A percentile compares a stretch with the other conserved stretches of the same genome.
Evolutionary conservation across 2,797 vertebrate species (phyloP).

Genomic region (Alectoris magna): DNA sequence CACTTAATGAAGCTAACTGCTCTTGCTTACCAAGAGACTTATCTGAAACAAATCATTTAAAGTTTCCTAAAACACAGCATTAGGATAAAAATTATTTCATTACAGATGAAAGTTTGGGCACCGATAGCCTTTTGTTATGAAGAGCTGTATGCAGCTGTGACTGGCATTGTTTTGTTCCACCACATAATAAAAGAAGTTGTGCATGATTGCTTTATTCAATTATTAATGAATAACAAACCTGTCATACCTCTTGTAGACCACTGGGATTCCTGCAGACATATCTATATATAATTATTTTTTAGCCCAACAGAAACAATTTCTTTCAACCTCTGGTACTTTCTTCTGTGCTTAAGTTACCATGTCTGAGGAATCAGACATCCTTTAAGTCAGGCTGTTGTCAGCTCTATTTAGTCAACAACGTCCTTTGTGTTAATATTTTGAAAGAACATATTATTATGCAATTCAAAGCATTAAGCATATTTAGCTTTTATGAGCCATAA

Average conservation of each 20-base stretch:
- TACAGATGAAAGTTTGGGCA: background rate
- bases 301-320: constrained; percentile 1
- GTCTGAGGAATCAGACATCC: background rate
- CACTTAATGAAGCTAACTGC: constrained; percentile 11
- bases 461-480: background rate
- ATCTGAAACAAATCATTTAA: background rate
- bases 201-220: constrained; percentile 38
- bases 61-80: background rate
- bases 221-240: constrained; percentile 46
- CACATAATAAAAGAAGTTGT: constrained; percentile 5
- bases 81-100: constrained; percentile 8
- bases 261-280: constrained; percentile 26
- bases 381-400: background rate
- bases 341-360: background rate
- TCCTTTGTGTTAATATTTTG: background rate
- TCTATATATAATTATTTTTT: background rate
- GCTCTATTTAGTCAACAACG: background rate
- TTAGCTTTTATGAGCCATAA: background rate
- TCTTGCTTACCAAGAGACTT: background rate
- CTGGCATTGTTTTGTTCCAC: constrained; percentile 11
- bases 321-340: constrained; percentile 2
- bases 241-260: constrained; percentile 13
- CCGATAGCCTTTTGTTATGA: background rate
- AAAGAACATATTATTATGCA: background rate
- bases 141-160: background rate